Conservation (phyloP, 2,797 vertebrate species). For the Anableps anableps region DNA sequence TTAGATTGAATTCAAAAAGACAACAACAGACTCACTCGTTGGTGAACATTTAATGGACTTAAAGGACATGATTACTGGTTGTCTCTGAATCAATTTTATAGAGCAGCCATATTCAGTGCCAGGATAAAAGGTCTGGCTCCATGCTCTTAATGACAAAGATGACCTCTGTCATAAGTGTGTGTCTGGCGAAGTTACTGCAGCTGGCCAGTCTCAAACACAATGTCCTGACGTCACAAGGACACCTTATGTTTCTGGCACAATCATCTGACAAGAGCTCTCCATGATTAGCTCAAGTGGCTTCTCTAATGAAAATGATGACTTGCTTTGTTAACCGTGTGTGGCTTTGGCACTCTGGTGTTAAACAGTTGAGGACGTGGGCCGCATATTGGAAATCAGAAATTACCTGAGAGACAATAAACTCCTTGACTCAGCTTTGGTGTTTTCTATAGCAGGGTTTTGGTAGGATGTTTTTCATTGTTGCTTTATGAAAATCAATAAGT, state of each 20-base stretch:
- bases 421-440: slow-evolving; percentile 23
- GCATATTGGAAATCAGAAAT: slow-evolving; percentile 43
- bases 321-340: slow-evolving; percentile 76
- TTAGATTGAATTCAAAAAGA: slow-evolving; percentile 44
- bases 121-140: slow-evolving; percentile 52
- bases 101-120: slow-evolving; percentile 49
- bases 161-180: slow-evolving; percentile 53
- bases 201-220: slow-evolving; percentile 47
- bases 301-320: slow-evolving; percentile 75
- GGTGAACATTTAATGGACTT: slow-evolving; percentile 75
- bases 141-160: slow-evolving; percentile 58
- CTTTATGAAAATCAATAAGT: slow-evolving; percentile 72
- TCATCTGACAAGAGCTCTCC: slow-evolving; percentile 64
- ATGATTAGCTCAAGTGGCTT: slow-evolving; percentile 71
- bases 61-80: slow-evolving; percentile 67
- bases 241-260: slow-evolving; percentile 74
- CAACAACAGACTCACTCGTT: slow-evolving; percentile 40
- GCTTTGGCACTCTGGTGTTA: slow-evolving; percentile 65
- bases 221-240: slow-evolving; percentile 66
- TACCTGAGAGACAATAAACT: slow-evolving; percentile 34
- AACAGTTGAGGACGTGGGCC: slow-evolving; percentile 45
- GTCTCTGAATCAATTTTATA: slow-evolving; percentile 67
- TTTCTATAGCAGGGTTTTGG: slow-evolving; percentile 25
- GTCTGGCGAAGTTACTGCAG: slow-evolving; percentile 42
- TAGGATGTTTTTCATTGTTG: slow-evolving; percentile 54